phyloP scores from a whole-genome alignment of 2,888 invertebrate species.

The Abscondita cerata region DNA sequence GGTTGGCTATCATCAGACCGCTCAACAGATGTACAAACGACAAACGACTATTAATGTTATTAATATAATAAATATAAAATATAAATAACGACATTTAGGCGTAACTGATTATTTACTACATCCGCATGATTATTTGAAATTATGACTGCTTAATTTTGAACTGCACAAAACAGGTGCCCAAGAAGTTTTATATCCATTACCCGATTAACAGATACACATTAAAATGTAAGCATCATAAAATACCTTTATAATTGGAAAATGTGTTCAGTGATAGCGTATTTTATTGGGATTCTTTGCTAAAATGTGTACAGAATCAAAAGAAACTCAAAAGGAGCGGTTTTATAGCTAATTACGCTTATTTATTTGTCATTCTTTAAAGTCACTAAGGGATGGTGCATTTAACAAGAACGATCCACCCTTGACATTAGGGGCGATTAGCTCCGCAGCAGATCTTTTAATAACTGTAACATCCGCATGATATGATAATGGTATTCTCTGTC shows the following conservation, averaged over 20 bases:
- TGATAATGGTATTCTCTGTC: conserved; percentile 55
- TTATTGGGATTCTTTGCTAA: background rate
- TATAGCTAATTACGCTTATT: conserved; percentile 28
- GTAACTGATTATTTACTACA: conserved; percentile 36
- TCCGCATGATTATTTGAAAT: conserved; percentile 30
- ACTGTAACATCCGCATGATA: conserved; percentile 57
- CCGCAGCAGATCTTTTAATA: conserved; percentile 58
- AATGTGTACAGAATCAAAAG: background rate
- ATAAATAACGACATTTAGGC: conserved; percentile 24
- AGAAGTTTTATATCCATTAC: conserved; percentile 24
- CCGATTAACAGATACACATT: conserved; percentile 20
- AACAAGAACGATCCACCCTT: conserved; percentile 51
- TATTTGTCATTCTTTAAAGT: conserved; percentile 35
- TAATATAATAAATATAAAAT: conserved; percentile 34
- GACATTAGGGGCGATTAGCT: conserved; percentile 57
- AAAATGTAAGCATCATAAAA: conserved; percentile 4
- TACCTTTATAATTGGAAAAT: conserved; percentile 8
- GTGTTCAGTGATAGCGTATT: background rate
- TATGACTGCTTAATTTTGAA: conserved; percentile 31
- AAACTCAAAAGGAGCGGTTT: background rate
- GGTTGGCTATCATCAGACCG: conserved; percentile 19
- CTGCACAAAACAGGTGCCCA: conserved; percentile 29
- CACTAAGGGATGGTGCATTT: conserved; percentile 39
- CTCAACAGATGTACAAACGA: conserved; percentile 27
- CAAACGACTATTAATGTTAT: conserved; percentile 29